Conservation (phyloP, 2,113 vertebrate species). For the Sylvia atricapilla region DNA sequence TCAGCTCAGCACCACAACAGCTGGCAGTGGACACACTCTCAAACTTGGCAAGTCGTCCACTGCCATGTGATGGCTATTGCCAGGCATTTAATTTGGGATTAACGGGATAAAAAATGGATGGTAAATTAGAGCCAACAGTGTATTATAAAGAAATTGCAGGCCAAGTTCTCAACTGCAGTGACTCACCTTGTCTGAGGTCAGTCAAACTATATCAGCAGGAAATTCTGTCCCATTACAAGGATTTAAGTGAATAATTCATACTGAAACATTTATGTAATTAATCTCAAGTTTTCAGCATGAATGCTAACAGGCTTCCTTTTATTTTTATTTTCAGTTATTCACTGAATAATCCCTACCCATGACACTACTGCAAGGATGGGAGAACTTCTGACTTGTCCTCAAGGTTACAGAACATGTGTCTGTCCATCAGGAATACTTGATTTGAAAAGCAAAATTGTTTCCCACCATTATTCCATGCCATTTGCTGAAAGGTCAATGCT, state of each 20-base stretch:
- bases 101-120: neutral
- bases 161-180: neutral
- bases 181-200: conserved; percentile 15
- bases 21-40: neutral
- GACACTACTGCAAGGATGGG: neutral
- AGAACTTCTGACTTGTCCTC: neutral
- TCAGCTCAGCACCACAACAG: neutral
- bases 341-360: neutral
- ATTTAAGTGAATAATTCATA: conserved; percentile 7
- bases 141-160: neutral
- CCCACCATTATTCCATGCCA: neutral
- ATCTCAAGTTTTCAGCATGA: neutral
- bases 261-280: conserved; percentile 12
- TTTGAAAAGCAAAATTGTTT: neutral
- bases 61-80: neutral
- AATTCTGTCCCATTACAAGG: neutral
- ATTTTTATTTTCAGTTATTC: neutral
- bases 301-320: neutral
- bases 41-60: neutral
- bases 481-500: neutral
- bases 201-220: neutral
- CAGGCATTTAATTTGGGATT: conserved; percentile 22
- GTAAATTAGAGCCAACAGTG: neutral
- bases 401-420: neutral
- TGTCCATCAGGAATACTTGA: neutral